Base-by-base conservation (phyloP, 2,113 vertebrate species). In the Eulacestoma nigropectus region DNA sequence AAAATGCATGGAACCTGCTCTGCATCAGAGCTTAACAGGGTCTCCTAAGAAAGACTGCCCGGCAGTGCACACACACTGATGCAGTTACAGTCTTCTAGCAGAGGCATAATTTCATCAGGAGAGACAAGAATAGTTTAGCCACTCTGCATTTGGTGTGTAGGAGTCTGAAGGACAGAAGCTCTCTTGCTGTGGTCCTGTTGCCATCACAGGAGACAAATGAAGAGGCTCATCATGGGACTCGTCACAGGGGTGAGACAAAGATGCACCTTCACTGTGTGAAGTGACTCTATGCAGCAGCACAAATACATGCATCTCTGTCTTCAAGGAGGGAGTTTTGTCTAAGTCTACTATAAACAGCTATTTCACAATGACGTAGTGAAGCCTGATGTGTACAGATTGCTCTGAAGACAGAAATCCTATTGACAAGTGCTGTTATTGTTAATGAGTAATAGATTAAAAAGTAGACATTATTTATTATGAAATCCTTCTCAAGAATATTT, bases 231-330 rank as follows among this genome's bases (percentile, higher is more conserved):
- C 26, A 18, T 41, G 35, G 57, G 20, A 50, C 21, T 76, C 47
- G 52, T 30, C 39, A 50, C 0, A 1, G 47, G 9, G 6, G 37
- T 26, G 52, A 74, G 21, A 77, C 56, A 39, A 69, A 32, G 44
- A 81, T 1, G 1, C 12, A 13, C 27, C 20, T 91, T 60, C 1
- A 0, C 7, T 2, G 1, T n/a, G 39, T 9, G 20, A 65, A 74
- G 35, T 21, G 46, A 44, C 41, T 52, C 65, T 68, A 33, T 16
- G 37, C 13, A 59, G 56, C 56, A 85, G 20, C 52, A 63, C 39
- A 72, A 59, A 78, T 7, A 2, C 26, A 12, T 23, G 1, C 5
- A 44, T 32, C 33, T 87, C 30, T 75, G 33, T 55, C 44, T 93
- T 85, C 70, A 67, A 35, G 52, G 16, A 46, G 8, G 6, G 57